phyloP scores from a whole-genome alignment of 2,888 invertebrate genomes.

The Diploptera punctata region DNA sequence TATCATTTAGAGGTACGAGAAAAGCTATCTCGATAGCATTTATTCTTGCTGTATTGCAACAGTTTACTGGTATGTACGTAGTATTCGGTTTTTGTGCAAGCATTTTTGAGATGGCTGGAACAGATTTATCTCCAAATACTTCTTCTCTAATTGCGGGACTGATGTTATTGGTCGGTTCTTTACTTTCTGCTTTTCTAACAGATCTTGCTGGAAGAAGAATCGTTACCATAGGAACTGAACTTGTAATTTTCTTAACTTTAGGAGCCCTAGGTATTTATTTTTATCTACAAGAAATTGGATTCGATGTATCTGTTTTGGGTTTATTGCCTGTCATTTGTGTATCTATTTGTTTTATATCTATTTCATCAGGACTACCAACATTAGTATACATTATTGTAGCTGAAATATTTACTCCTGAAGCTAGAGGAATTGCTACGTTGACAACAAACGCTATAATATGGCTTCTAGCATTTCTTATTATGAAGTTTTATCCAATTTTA shows the following conservation, averaged over 20 bases:
- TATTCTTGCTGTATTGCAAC: conserved; percentile 55
- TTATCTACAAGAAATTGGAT: conserved; percentile 46
- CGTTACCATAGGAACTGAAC: conserved; percentile 55
- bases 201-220: conserved; percentile 57
- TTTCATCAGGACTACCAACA: neutral
- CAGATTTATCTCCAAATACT: conserved; percentile 46
- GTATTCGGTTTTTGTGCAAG: conserved; percentile 52
- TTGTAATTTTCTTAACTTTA: conserved; percentile 49
- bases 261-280: conserved; percentile 50
- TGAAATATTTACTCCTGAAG: too few relatives aligned
- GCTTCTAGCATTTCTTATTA: conserved; percentile 53
- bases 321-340: conserved; percentile 33
- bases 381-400: conserved; percentile 30
- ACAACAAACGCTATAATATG: conserved; percentile 47
- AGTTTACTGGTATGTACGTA: conserved; percentile 56
- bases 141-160: conserved; percentile 56
- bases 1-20: conserved; percentile 2
- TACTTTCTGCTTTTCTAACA: conserved; percentile 48
- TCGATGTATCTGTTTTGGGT: conserved; percentile 18
- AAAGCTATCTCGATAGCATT: conserved; percentile 52
- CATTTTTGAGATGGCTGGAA: conserved; percentile 50
- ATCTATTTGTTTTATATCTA: conserved; percentile 13
- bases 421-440: conserved; percentile 27
- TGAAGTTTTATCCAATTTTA: conserved; percentile 55
- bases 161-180: conserved; percentile 52